These are phyloP conservation scores for Acropora tenuis DNA, from an alignment of 64 coral and sea anemone species.

Conservation along the genomic window DNA sequence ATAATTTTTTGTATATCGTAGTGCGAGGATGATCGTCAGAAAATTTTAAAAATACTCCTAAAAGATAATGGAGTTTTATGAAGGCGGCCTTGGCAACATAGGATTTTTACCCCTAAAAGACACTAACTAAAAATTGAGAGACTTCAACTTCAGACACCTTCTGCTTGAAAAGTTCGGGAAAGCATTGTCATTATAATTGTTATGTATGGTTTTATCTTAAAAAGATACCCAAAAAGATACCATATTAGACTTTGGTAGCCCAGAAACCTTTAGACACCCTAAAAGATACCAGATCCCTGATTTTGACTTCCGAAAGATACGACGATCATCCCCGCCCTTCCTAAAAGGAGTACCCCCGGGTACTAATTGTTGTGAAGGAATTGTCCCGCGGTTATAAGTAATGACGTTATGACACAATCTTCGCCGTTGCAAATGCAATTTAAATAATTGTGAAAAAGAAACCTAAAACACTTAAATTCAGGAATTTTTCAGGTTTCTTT, in stretches of 20 bases:
- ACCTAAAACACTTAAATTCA: neutral
- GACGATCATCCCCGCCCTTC: slow-evolving; percentile 29
- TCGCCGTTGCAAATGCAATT: neutral
- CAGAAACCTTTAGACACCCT: slow-evolving; percentile 22
- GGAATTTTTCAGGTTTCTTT: neutral
- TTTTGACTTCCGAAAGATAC: slow-evolving; percentile 39
- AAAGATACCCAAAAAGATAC: no score
- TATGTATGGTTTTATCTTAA: neutral
- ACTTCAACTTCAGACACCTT: slow-evolving; percentile 42
- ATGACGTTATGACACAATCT: slow-evolving; percentile 1
- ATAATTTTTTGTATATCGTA: neutral
- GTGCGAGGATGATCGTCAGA: neutral
- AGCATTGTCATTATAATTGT: slow-evolving; percentile 2
- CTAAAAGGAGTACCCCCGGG: neutral
- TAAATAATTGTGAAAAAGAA: neutral
- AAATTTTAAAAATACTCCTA: slow-evolving; percentile 28
- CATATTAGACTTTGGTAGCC: no score
- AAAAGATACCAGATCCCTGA: slow-evolving; percentile 49
- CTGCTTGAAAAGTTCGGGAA: slow-evolving; percentile 8
- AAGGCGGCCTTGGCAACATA: slow-evolving; percentile 42
- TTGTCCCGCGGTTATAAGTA: slow-evolving; percentile 1
- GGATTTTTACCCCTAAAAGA: slow-evolving; percentile 56
- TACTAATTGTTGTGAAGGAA: slow-evolving; percentile 4
- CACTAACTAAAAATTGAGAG: slow-evolving; percentile 36
- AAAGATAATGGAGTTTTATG: slow-evolving; percentile 47